These are phyloP conservation scores for Ptychochromis oligacanthus DNA, from an alignment of 2,113 vertebrate species.

Conservation along the genomic window DNA sequence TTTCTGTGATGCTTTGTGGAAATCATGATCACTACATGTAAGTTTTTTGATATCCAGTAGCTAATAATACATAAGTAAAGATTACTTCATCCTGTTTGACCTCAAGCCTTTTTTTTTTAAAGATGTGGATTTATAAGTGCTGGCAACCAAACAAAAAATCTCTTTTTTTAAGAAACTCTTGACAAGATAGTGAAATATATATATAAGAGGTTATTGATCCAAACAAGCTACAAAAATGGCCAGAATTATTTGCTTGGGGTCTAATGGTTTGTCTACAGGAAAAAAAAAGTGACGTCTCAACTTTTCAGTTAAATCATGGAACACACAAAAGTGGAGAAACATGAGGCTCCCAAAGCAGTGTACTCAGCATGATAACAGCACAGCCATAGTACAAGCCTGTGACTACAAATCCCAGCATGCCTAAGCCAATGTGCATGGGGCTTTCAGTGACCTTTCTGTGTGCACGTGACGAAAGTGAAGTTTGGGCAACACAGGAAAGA, in stretches of 20 bases:
- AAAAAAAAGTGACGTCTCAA: neutral
- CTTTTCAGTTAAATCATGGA: neutral
- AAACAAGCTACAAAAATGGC: neutral
- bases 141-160: neutral
- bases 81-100: neutral
- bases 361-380: constrained; percentile 27
- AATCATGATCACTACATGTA: neutral
- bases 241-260: neutral
- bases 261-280: neutral
- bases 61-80: neutral
- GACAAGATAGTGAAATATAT: neutral
- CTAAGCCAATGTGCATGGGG: constrained; percentile 45
- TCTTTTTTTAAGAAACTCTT: neutral
- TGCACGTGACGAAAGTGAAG: constrained; percentile 27
- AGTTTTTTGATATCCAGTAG: neutral
- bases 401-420: constrained; percentile 68
- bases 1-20: neutral
- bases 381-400: constrained; percentile 38
- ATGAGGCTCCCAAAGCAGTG: constrained; percentile 33
- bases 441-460: constrained; percentile 43
- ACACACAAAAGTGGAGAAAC: constrained; percentile 28
- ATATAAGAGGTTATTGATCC: neutral
- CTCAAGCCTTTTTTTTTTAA: neutral
- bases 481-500: constrained; percentile 66
- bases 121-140: neutral